Conservation (phyloP, 2,888 invertebrate genomes). For the Girardia tigrina region DNA sequence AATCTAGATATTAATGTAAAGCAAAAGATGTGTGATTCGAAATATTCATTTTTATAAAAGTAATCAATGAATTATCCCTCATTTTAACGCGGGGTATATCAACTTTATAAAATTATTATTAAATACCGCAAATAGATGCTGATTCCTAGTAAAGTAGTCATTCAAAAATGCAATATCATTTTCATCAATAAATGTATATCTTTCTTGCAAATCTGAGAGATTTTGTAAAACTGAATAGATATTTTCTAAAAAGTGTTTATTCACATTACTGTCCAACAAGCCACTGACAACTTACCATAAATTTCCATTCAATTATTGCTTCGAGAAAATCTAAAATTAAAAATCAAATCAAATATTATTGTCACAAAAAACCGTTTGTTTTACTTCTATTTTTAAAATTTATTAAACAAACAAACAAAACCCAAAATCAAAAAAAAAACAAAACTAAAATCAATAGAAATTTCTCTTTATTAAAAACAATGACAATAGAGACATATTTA, state of each 20-base stretch:
- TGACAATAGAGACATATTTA: slow-evolving; percentile 12
- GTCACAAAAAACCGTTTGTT: neutral
- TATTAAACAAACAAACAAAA: neutral
- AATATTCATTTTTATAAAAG: no score
- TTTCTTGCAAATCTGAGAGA: neutral
- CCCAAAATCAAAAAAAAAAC: neutral
- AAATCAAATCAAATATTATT: no score
- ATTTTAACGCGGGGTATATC: no score
- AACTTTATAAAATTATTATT: no score
- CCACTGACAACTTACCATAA: no score
- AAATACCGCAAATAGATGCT: neutral
- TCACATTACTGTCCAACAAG: neutral
- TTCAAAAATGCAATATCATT: neutral
- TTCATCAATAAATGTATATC: neutral
- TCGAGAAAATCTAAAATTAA: neutral
- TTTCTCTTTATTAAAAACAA: slow-evolving; percentile 13
- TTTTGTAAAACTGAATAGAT: neutral
- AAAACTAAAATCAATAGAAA: slow-evolving; percentile 24
- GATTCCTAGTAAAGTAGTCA: neutral
- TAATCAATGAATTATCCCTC: no score
- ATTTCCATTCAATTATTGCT: neutral
- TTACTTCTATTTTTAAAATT: neutral
- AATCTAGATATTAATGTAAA: no score
- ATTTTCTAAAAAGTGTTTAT: neutral
- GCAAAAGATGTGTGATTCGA: no score